Evolutionary conservation across 2,113 vertebrate genomes (phyloP).

Genomic region (Otolemur garnettii): DNA sequence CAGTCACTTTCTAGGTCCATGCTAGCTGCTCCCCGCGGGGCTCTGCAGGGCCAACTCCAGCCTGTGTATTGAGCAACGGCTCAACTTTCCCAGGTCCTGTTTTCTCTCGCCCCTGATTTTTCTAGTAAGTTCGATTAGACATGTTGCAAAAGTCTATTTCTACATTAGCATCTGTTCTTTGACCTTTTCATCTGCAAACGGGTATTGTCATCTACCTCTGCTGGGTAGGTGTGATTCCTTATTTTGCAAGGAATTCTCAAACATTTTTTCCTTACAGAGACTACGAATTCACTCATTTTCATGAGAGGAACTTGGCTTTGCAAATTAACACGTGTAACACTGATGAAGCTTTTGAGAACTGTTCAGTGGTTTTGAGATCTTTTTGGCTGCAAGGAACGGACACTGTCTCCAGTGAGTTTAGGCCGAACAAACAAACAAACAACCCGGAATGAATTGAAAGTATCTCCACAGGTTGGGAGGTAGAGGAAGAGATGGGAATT

Average conservation of each 20-base stretch:
- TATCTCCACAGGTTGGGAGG: not conserved
- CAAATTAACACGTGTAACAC: not conserved
- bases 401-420: not conserved
- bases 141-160: constrained; percentile 46
- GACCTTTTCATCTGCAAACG: constrained; percentile 8
- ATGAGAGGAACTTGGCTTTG: not conserved
- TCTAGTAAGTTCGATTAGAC: constrained; percentile 32
- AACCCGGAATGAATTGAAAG: not conserved
- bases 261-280: not conserved
- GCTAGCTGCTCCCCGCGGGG: not conserved
- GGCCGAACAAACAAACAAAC: not conserved
- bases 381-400: not conserved
- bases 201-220: not conserved
- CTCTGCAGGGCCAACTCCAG: not conserved
- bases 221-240: not conserved
- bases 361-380: not conserved
- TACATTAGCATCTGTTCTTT: constrained; percentile 35
- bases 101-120: constrained; percentile 14
- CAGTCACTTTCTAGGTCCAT: not conserved
- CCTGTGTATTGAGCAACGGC: not conserved
- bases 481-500: constrained; percentile 11
- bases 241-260: constrained; percentile 31
- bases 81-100: constrained; percentile 6
- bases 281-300: not conserved
- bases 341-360: too few relatives aligned